Evolutionary conservation across 1,140 invertebrate genomes (phyloP).

Genomic region (Chelonus insularis): DNA sequence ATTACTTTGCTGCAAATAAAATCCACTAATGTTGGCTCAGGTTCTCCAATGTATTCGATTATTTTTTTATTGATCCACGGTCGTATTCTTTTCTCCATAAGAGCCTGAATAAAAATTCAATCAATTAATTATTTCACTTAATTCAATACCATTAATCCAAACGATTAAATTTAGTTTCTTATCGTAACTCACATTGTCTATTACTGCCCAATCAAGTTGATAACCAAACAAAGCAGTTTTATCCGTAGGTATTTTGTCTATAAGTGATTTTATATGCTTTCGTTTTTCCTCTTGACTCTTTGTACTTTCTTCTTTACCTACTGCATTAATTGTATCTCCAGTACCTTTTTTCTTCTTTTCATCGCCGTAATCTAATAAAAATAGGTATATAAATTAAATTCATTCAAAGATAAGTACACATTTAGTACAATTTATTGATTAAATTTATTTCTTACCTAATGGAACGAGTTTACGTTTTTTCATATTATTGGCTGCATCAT

Average conservation of each 20-base stretch:
- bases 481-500: slow-evolving; percentile 67
- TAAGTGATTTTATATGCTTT: slow-evolving; percentile 93
- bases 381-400: neutral
- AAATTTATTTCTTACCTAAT: slow-evolving; percentile 62
- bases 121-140: slow-evolving; percentile 32
- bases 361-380: slow-evolving; percentile 67
- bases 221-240: slow-evolving; percentile 95
- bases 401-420: neutral
- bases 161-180: neutral
- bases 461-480: slow-evolving; percentile 86
- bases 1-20: slow-evolving; percentile 99
- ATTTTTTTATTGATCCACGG: slow-evolving; percentile 99
- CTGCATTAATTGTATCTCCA: slow-evolving; percentile 63
- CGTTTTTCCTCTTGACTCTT: slow-evolving; percentile 92
- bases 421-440: neutral
- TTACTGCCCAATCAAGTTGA: slow-evolving; percentile 87
- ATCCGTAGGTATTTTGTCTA: slow-evolving; percentile 97
- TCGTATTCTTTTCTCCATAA: slow-evolving; percentile 96
- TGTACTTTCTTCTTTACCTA: slow-evolving; percentile 67
- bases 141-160: slow-evolving; percentile 20
- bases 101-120: no score
- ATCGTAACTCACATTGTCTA: slow-evolving; percentile 69
- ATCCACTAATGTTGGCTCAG: slow-evolving; percentile 96
- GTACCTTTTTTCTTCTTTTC: slow-evolving; percentile 63
- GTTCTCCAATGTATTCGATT: slow-evolving; percentile 98